Base-by-base conservation (phyloP, 2,888 invertebrate genomes). In the Chrysopilus asiliformis region DNA sequence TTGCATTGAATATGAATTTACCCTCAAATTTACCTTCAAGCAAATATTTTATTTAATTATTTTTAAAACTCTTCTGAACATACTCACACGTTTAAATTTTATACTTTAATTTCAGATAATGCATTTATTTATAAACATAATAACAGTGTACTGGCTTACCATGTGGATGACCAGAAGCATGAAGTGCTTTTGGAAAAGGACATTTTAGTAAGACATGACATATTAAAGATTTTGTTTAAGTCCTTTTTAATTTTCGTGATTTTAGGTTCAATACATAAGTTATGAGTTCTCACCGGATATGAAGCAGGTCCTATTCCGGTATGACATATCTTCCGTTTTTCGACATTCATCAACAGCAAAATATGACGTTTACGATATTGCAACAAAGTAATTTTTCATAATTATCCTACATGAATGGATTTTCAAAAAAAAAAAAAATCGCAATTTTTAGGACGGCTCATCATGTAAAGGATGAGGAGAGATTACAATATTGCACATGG, bases 401-500 rank as follows among this genome's bases (percentile, higher is more conserved):
- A 22, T 22, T 8, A 10, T 22, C 7, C 10, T 7, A 22, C 22
- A 7, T 7, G 22, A 22, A 8, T 7, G 10, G 7, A 22, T 8
- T 22, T 22, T 22, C 22, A 22, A 22, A n/a, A 30, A 32, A 46
- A 42, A 47, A n/a, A n/a, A n/a, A n/a, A n/a, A n/a, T n/a, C n/a
- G n/a, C n/a, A n/a, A n/a, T n/a, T 50, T 45, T 45, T 52, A 74
- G 72, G 42, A 50, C 48, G 30, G 59, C 60, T 32, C 56, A 54
- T 31, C 59, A 59, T 35, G 55, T 80, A 13, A 73, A 71, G 13
- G 55, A 65, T 30, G 68, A 69, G 4, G 55, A 58, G 17, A 68
- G 68, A 3, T 53, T 82, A 14, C 76, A 79, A 47, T 64, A 71
- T n/a, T 79, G 74, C 4, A 53, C 61, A 1, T 83, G 75, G 71